Evolutionary conservation across 2,888 invertebrate genomes (phyloP), one percentile per base, ranked within the genome.

Genomic region (Ptilodon capucinus): DNA sequence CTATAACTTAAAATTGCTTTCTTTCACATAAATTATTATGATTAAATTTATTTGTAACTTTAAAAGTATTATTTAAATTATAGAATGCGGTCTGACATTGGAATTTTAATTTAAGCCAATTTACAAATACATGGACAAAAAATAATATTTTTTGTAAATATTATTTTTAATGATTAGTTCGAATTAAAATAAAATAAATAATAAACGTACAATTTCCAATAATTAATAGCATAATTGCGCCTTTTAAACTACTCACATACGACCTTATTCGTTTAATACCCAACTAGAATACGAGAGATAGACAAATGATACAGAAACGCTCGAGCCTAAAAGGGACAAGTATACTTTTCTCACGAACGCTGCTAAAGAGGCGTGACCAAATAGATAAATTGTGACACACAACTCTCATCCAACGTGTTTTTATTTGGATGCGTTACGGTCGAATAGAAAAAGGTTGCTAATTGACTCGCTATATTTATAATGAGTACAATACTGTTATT

Each of bases 291-390:
- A 58, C 42, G 40, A 38, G 54, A 75, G 47, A 49, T 72, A 69
- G 70, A 72, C 44, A 54, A 42, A 47, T 38, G 28, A 42, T 40
- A 18, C 21, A 7, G 43, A 36, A 40, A 17, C 34, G 1, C 2
- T 14, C 48, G 48, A 18, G 78, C 53, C 56, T 36, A 68, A 86
- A 49, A 54, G 75, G 54, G 81, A 81, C 46, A 38, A 65, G 2
- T 57, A 56, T 74, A 69, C 46, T 42, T 70, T 56, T 51, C 60
- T 65, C 48, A 54, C 48, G 64, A 53, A 68, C 63, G 56, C 63
- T 60, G 64, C 55, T 57, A 66, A 64, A 54, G 68, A 83, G 89
- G 89, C 89, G 89, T 84, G 84, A 68, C 80, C 76, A 67, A 78
- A 86, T 89, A 89, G 89, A 89, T 76, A 87, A 83, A 71, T 79